Evolutionary conservation across 2,797 vertebrate species (phyloP), one percentile per base, ranked within the genome.

Genomic region (Anguilla marmorata): DNA sequence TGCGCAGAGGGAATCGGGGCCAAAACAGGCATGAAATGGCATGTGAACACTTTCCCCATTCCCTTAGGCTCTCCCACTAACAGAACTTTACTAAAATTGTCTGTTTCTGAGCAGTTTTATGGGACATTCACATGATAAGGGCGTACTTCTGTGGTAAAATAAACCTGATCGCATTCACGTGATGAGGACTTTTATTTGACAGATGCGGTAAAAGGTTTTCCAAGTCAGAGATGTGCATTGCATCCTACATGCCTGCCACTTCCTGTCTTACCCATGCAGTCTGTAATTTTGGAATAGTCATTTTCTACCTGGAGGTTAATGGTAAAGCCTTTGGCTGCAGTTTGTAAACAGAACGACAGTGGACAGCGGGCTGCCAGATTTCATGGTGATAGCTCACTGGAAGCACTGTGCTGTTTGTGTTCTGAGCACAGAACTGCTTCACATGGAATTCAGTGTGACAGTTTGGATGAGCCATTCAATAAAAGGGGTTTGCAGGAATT

Each of bases 21-120:
- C 66, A 41, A 58, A 58, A 52, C 83, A 85, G 52, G 52, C 66
- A 27, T 88, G 87, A 88, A 85, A 41, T 21, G n/a, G 24, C n/a
- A 30, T 54, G 19, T 74, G 30, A 52, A 50, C 82, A n/a, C 74
- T 41, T 37, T 79, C 7, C 50, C 52, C 27, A 11, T 52, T 54
- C 50, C 52, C 54, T 60, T 19, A 16, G 56, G 60, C 33, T 45
- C 41, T 41, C 7, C 37, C 63, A 19, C 60, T 48, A 48, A 85
- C 58, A 3, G 21, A 33, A 2, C 33, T 33, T 21, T 85, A 19
- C 27, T 63, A 41, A 41, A 41, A 6, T n/a, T 19, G 8, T 85
- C 85, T 45, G 33, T 66, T 66, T 12, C 27, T 45, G 21, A 41
- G 56, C 85, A 60, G 21, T 45, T 24, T 63, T 14, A 66, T 33